These are phyloP conservation scores for Cantharis rustica DNA, from an alignment of 2,888 invertebrate species.

Conservation along the genomic window DNA sequence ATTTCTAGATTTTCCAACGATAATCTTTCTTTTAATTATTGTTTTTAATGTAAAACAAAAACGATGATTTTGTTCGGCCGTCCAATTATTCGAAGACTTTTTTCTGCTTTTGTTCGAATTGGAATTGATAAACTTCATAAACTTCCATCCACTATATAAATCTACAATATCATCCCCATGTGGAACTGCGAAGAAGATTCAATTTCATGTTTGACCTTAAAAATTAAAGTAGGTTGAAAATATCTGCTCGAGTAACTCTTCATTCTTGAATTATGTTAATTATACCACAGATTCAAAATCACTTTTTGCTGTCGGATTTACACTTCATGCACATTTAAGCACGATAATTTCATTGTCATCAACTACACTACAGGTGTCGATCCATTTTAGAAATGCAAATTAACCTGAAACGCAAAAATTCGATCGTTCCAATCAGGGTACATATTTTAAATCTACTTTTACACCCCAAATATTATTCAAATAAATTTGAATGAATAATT, in stretches of 20 bases:
- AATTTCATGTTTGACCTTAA: background rate
- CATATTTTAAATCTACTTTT: too few species aligned
- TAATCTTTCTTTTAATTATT: background rate
- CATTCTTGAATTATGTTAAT: background rate
- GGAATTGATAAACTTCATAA: too few species aligned
- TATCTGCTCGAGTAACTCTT: background rate
- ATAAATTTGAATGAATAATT: too few species aligned
- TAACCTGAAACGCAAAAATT: background rate
- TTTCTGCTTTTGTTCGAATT: too few species aligned
- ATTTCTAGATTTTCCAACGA: background rate
- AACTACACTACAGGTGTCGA: background rate
- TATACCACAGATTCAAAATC: background rate
- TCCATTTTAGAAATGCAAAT: background rate
- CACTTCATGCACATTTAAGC: slow-evolving; percentile 3
- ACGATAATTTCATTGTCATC: background rate
- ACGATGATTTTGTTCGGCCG: background rate
- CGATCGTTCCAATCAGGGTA: background rate
- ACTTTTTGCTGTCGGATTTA: background rate
- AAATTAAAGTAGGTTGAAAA: background rate
- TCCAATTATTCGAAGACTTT: background rate
- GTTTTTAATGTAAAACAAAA: background rate
- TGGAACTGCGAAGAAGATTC: background rate
- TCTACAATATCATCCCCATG: background rate
- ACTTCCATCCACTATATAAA: too few species aligned
- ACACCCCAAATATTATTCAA: too few species aligned